phyloP scores from a whole-genome alignment of 1,140 invertebrate species.

The Ips typographus region DNA sequence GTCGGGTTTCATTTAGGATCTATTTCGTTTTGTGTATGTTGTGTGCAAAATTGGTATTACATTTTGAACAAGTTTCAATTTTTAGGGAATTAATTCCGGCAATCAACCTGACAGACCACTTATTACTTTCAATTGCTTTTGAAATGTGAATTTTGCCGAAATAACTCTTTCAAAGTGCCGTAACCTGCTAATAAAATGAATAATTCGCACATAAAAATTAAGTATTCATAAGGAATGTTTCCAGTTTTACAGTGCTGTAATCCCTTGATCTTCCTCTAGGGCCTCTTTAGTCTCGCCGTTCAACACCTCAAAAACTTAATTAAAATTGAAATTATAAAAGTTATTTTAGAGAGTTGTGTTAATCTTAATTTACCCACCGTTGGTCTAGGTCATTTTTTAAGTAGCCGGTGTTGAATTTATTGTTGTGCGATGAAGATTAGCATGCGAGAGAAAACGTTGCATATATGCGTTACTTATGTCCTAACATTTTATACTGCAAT shows the following conservation, averaged over 20 bases:
- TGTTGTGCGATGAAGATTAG: no score
- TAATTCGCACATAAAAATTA: slow-evolving; percentile 39
- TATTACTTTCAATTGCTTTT: slow-evolving; percentile 29
- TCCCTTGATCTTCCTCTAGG: slow-evolving; percentile 23
- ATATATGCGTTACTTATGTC: slow-evolving; percentile 1
- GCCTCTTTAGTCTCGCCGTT: background rate
- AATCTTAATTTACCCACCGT: background rate
- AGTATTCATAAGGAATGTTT: slow-evolving; percentile 37
- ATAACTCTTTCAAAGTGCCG: slow-evolving; percentile 10
- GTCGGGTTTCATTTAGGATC: background rate
- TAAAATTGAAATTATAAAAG: slow-evolving; percentile 23
- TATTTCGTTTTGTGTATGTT: background rate
- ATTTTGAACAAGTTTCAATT: slow-evolving; percentile 33
- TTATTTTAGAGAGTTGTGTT: slow-evolving; percentile 5
- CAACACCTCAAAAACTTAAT: slow-evolving; percentile 18
- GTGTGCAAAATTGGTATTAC: background rate
- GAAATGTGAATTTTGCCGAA: slow-evolving; percentile 25
- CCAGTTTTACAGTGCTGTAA: slow-evolving; percentile 26
- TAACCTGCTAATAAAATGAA: slow-evolving; percentile 37
- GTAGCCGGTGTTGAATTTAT: no score
- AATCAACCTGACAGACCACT: no score
- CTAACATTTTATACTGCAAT: slow-evolving; percentile 19
- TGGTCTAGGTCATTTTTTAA: no score
- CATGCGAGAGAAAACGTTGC: no score
- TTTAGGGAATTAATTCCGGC: background rate